These are phyloP conservation scores for Rhabdornis inornatus DNA, from an alignment of 2,113 vertebrate species.

Conservation along the genomic window DNA sequence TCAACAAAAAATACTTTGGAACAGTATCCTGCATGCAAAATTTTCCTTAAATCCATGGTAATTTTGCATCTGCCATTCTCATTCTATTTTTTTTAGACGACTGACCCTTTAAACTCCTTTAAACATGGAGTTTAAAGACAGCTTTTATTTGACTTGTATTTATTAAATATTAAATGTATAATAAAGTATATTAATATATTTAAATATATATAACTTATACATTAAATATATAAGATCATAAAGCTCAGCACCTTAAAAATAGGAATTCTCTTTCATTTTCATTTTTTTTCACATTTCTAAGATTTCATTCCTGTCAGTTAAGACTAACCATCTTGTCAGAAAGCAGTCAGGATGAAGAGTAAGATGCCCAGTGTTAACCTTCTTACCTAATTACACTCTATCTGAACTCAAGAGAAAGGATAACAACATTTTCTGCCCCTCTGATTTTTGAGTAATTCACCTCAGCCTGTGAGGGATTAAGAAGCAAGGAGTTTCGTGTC, in stretches of 20 bases:
- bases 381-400: constrained; percentile 27
- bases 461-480: not conserved
- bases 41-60: not conserved
- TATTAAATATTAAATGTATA: not conserved
- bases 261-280: constrained; percentile 18
- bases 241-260: constrained; percentile 27
- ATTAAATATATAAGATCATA: not conserved
- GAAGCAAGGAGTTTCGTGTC: not conserved
- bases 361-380: not conserved
- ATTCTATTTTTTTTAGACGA: not conserved
- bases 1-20: not conserved
- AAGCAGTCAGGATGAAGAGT: not conserved
- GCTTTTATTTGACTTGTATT: not conserved
- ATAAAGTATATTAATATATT: not conserved
- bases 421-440: not conserved
- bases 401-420: not conserved
- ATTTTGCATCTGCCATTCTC: not conserved
- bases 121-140: not conserved
- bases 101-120: not conserved
- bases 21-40: not conserved
- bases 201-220: not conserved
- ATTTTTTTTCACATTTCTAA: constrained; percentile 11
- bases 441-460: not conserved
- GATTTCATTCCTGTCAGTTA: not conserved
- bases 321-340: not conserved